These are phyloP conservation scores for Phragmatobia fuliginosa DNA, from an alignment of 2,888 invertebrate genomes.

Conservation along the genomic window DNA sequence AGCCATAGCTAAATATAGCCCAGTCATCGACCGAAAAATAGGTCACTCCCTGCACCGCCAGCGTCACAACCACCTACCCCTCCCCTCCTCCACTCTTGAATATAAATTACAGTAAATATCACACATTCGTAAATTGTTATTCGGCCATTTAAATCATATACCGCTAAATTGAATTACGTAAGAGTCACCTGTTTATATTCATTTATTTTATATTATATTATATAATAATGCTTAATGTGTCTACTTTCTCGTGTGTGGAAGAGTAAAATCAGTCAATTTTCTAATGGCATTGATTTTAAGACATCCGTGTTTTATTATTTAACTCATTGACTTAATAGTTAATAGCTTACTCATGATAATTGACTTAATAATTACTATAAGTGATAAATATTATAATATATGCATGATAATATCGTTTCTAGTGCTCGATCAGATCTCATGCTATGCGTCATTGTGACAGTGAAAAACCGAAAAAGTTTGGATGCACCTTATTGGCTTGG, in stretches of 20 bases:
- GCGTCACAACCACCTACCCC: conserved; percentile 30
- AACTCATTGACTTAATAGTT: background rate
- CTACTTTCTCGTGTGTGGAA: conserved; percentile 1
- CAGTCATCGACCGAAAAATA: conserved; percentile 79
- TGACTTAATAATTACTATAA: background rate
- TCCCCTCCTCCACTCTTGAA: conserved; percentile 28
- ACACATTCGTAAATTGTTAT: conserved; percentile 9
- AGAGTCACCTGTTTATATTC: background rate
- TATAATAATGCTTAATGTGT: background rate
- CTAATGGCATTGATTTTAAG: background rate
- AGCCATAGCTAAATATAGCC: conserved; percentile 76
- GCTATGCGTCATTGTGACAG: background rate
- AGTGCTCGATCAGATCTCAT: background rate
- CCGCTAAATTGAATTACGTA: background rate
- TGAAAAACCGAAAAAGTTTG: background rate
- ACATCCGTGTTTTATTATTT: background rate
- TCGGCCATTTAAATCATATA: background rate
- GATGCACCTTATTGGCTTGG: background rate
- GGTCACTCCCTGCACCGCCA: conserved; percentile 69
- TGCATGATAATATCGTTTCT: background rate
- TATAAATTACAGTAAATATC: conserved; percentile 43
- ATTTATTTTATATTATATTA: background rate
- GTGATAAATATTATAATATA: too few relatives aligned
- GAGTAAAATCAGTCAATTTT: background rate
- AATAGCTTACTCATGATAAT: conserved; percentile 1